Base-by-base conservation (phyloP, 2,888 invertebrate genomes). In the Drosophila infuscata region DNA sequence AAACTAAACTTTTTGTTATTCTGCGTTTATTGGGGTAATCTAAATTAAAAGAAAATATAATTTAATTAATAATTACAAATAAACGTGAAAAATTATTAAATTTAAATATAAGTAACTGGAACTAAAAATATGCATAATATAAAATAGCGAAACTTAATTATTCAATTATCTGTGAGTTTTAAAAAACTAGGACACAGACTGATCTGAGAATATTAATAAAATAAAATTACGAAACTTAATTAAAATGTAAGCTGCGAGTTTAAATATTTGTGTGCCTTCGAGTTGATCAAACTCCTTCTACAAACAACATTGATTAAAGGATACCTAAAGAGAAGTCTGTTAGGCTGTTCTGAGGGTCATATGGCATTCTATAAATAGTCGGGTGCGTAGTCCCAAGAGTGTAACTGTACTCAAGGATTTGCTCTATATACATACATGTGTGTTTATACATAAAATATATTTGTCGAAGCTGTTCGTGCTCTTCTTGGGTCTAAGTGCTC, bases 341-440 rank as follows among this genome's bases (percentile, higher is more conserved):
- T 29, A 4, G 30, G n/a, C 20, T 67, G 25, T 29, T 48, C 53
- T n/a, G 8, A 35, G n/a, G n/a, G 15, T 57, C 76, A 41, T 38
- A 46, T 64, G 64, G 48, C 58, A 25, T 53, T 20, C 63, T 70
- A 76, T 51, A 70, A 63, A 79, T 70, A 79, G 61, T 52, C 52
- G 5, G 9, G 12, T 41, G 15, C 15, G 46, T 41, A 35, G 20
- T 63, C 63, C 59, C 66, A 20, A 43, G 54, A 12, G 65, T 48
- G 36, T 38, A 46, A 41, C 30, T 48, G 12, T 61, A 32, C 17
- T n/a, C 15, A 20, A 20, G 30, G 32, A 52, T 43, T 1, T 17
- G 12, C 35, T 35, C 3, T n/a, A 33, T 9, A 35, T n/a, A 49
- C 12, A 35, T n/a, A 49, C 12, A 48, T 29, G 33, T 32, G 20